A percentile compares a stretch with the other conserved stretches of the same genome.
Conservation (phyloP, 1,140 invertebrate species). For the Drosophila tristis region DNA sequence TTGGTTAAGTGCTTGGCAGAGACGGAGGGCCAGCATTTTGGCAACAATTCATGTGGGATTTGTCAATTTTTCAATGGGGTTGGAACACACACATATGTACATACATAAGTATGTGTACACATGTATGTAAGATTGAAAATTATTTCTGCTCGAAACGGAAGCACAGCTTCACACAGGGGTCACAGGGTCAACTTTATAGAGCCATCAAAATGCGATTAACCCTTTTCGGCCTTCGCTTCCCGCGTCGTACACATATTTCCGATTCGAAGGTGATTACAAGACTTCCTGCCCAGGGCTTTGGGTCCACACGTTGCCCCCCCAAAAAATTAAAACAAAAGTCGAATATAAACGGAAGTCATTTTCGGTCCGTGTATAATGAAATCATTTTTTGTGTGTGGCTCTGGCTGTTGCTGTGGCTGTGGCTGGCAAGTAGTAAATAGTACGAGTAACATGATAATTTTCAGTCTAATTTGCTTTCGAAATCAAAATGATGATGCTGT, state of each 20-base stretch:
- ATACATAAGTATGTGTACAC: not conserved
- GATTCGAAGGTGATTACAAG: constrained; percentile 67
- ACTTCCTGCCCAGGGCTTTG: constrained; percentile 53
- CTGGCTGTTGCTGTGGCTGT: not conserved
- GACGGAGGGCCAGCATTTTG: constrained; percentile 53
- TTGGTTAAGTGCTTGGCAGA: constrained; percentile 78
- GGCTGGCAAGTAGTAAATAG: constrained; percentile 23
- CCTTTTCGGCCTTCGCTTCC: constrained; percentile 32
- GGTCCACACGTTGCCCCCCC: not conserved
- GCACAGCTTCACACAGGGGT: constrained; percentile 1
- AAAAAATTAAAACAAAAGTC: constrained; percentile 76
- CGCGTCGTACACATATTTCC: constrained; percentile 49
- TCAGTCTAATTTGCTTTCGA: constrained; percentile 67
- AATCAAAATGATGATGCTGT: constrained; percentile 45
- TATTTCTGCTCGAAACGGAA: constrained; percentile 22
- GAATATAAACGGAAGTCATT: constrained; percentile 75
- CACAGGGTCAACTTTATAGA: constrained; percentile 56
- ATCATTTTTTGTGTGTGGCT: constrained; percentile 44
- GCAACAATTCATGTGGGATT: constrained; percentile 77
- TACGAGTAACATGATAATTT: constrained; percentile 53
- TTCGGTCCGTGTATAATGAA: constrained; percentile 70
- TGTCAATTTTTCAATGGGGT: constrained; percentile 11
- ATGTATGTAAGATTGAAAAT: constrained; percentile 1
- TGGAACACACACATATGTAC: constrained; percentile 9
- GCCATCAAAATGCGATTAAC: constrained; percentile 77